phyloP scores from a whole-genome alignment of 1,140 invertebrate species.

The Nebria ingens region DNA sequence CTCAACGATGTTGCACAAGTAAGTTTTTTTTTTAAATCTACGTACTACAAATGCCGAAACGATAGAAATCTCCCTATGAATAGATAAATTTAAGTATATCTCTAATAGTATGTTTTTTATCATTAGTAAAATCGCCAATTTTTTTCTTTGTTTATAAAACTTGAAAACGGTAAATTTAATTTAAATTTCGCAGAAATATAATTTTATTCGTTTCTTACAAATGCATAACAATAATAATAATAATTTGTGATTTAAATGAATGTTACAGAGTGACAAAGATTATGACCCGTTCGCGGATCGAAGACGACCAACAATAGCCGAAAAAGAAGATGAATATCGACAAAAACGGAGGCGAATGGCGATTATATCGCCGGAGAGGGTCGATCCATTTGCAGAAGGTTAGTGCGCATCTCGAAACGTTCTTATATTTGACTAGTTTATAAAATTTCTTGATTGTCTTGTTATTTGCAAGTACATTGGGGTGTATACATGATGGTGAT shows the following conservation, averaged over 20 bases:
- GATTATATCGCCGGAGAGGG: slow-evolving; percentile 93
- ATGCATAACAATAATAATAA: neutral
- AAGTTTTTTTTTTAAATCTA: slow-evolving; percentile 32
- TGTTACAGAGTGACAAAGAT: slow-evolving; percentile 72
- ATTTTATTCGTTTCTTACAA: slow-evolving; percentile 7
- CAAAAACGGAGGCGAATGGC: slow-evolving; percentile 72
- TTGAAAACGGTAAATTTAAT: too few species aligned
- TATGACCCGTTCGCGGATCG: slow-evolving; percentile 95
- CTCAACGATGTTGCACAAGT: slow-evolving; percentile 85
- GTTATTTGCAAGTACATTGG: neutral
- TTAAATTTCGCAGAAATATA: neutral
- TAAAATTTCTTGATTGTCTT: neutral
- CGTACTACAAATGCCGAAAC: too few species aligned
- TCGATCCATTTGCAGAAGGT: slow-evolving; percentile 97
- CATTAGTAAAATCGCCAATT: too few species aligned
- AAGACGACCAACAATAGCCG: slow-evolving; percentile 79
- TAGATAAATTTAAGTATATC: too few species aligned
- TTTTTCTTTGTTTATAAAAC: too few species aligned
- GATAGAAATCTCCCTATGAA: too few species aligned
- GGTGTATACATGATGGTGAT: slow-evolving; percentile 14
- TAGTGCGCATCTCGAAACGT: slow-evolving; percentile 33
- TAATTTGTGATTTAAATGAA: neutral
- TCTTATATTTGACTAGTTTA: slow-evolving; percentile 10
- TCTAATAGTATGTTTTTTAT: too few species aligned
- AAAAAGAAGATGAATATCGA: slow-evolving; percentile 94